Evolutionary conservation across 2,113 vertebrate species (phyloP).

Genomic region (Sterrhoptilus dennistouni): DNA sequence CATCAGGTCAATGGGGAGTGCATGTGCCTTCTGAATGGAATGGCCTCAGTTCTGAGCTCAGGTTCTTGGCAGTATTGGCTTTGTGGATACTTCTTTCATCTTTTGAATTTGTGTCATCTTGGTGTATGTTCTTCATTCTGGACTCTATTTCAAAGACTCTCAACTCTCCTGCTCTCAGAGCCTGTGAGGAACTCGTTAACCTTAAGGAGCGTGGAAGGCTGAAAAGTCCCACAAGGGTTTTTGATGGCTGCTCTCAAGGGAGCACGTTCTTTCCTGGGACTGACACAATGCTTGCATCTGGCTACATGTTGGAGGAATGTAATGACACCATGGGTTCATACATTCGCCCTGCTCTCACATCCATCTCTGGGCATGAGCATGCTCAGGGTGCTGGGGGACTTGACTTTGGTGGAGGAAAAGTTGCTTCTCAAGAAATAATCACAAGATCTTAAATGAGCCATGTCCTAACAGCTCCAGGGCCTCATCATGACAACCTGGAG

Average conservation of each 20-base stretch:
- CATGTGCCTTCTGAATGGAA: not conserved
- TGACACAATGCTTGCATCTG: not conserved
- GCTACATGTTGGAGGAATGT: not conserved
- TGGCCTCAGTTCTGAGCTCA: not conserved
- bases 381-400: not conserved
- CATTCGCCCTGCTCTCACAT: not conserved
- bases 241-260: not conserved
- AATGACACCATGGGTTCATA: not conserved
- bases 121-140: not conserved
- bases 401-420: not conserved
- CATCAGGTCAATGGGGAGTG: not conserved
- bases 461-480: conserved; percentile 13
- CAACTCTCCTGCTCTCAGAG: not conserved
- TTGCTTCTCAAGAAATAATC: not conserved
- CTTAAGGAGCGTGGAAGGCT: not conserved
- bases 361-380: not conserved
- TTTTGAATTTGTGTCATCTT: not conserved
- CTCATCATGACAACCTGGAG: not conserved
- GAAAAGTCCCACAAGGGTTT: not conserved
- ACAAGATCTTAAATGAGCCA: not conserved
- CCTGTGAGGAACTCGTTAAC: not conserved
- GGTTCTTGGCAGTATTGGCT: not conserved
- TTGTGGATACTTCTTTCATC: not conserved
- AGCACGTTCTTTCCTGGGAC: not conserved
- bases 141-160: not conserved